phyloP scores from a whole-genome alignment of 2,797 vertebrate species.

The Calcarius lapponicus region DNA sequence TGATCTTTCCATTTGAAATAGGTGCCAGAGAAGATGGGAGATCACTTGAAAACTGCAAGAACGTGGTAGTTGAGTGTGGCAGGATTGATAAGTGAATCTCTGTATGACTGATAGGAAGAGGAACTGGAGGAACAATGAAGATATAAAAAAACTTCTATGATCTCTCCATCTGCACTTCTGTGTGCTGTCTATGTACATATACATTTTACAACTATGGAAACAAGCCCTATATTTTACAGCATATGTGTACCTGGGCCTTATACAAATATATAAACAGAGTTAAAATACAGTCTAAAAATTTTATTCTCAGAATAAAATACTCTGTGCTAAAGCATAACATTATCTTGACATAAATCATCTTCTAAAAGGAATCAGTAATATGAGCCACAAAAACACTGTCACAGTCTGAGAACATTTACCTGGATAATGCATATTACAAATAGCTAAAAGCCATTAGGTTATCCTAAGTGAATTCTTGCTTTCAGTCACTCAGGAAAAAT shows the following conservation, averaged over 20 bases:
- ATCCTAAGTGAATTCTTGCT: background rate
- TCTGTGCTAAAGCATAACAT: background rate
- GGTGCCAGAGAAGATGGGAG: background rate
- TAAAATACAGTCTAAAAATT: background rate
- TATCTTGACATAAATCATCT: background rate
- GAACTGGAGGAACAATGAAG: background rate
- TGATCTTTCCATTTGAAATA: background rate
- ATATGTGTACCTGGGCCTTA: background rate
- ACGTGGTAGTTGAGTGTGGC: background rate
- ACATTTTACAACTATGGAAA: background rate
- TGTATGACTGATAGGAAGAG: background rate
- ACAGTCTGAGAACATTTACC: background rate
- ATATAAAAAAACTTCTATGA: background rate
- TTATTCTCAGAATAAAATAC: background rate
- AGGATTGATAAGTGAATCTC: background rate
- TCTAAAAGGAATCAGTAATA: background rate
- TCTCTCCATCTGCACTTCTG: background rate
- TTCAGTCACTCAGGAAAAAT: background rate
- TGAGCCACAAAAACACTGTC: background rate
- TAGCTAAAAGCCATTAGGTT: background rate
- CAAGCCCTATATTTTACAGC: background rate
- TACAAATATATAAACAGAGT: background rate
- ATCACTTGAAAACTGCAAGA: background rate
- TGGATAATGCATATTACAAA: background rate
- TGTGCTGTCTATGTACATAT: fast-evolving